Evolutionary conservation across 2,888 invertebrate genomes (phyloP), one percentile per base, ranked within the genome.

Genomic region (Agrochola circellaris): DNA sequence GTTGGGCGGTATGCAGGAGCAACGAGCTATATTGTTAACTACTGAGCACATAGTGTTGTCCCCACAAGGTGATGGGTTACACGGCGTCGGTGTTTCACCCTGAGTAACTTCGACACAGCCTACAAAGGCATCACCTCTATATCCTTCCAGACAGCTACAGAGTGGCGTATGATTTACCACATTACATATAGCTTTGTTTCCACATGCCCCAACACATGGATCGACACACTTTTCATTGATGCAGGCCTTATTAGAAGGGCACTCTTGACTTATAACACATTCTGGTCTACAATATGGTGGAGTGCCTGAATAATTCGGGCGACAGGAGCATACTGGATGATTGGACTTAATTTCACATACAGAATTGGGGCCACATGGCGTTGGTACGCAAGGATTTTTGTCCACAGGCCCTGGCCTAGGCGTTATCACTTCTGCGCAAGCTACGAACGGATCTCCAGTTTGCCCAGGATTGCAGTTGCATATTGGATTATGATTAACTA

Each of bases 1-100:
- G 90, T 98, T 98, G 7, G 98, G 98, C 77, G 98, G 98, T 90
- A 99, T 98, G 91, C 99, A 99, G n/a, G 97, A 97, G 92, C 99
- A 99, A 87, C 98, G 97, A 0, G 98, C 97, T 48, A 97, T 95
- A 30, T 98, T 98, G 88, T 98, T 98, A 5, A 97, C 95, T 48
- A 97, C 97, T 0, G 97, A 97, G 91, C 99, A 99, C 77, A 98
- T 97, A 0, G 99, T 98, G 91, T 99, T 99, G 90, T 98, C 98
- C 30, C 98, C 99, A 92, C 99, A 99, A 0, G 98, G 98, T 64
- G 98, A 98, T 62, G 98, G 98, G 88, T 97, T 97, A 92, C 99
- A 99, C 0, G 98, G 98, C 90, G 98, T 97, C 61, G 87, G 87
- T 15, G 93, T 90, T 65, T 95, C 93, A 73, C 93, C 92, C 86